A percentile compares a stretch with the other conserved stretches of the same genome.
phyloP scores from a whole-genome alignment of 2,113 vertebrate species.

The Neoarius graeffei region DNA sequence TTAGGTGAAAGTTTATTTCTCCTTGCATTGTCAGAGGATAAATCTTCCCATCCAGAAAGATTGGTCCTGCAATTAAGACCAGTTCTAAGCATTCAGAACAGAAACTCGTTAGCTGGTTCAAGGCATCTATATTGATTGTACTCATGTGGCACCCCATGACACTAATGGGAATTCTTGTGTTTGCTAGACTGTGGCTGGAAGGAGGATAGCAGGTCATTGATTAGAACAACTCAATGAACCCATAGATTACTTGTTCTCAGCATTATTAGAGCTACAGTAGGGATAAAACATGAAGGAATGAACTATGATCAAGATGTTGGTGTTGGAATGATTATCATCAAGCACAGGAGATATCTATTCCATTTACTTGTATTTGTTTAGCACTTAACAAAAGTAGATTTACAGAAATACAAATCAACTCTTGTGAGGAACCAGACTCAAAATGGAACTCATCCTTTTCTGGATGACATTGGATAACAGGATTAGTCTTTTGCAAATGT shows the following conservation, averaged over 20 bases:
- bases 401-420: background rate
- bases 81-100: background rate
- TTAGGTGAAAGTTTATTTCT: background rate
- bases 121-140: conserved; percentile 1
- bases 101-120: conserved; percentile 14
- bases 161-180: conserved; percentile 25
- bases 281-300: background rate
- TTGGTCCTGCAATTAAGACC: background rate
- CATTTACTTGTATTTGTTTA: background rate
- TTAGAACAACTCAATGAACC: background rate
- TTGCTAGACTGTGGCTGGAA: background rate
- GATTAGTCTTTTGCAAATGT: background rate
- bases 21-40: background rate
- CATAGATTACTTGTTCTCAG: background rate
- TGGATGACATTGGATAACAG: background rate
- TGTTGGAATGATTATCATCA: background rate
- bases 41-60: background rate
- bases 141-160: conserved; percentile 6
- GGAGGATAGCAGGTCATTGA: conserved; percentile 12
- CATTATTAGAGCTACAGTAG: background rate
- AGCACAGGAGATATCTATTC: background rate
- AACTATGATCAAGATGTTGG: background rate
- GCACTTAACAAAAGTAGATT: background rate
- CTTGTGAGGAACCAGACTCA: background rate
- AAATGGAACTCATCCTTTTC: background rate